Conservation (phyloP, 2,888 invertebrate genomes). For the Vesta saturnalis region DNA sequence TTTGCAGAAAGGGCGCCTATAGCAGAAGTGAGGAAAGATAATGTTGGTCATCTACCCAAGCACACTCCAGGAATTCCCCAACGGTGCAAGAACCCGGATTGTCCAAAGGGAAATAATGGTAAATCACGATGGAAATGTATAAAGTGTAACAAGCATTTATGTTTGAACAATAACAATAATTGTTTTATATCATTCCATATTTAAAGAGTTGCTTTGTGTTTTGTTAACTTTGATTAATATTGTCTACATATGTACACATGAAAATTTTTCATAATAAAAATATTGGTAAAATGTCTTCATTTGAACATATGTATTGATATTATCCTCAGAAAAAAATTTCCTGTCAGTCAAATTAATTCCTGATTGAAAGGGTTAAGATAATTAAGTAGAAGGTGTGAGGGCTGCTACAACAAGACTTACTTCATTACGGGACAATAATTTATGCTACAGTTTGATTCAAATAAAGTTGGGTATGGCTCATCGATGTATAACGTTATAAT, state of each 20-base stretch:
- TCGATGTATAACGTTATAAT: too few species aligned
- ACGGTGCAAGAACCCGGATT: constrained; percentile 7
- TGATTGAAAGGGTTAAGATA: background rate
- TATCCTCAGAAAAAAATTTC: background rate
- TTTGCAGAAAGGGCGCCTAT: too few species aligned
- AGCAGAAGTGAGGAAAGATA: background rate
- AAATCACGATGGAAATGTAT: constrained; percentile 3
- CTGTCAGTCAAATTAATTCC: too few species aligned
- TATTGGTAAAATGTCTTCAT: background rate
- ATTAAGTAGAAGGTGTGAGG: too few species aligned
- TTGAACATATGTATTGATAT: background rate
- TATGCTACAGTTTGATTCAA: too few species aligned
- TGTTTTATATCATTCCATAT: background rate
- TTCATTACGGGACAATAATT: too few species aligned
- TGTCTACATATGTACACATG: constrained; percentile 6
- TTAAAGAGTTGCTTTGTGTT: background rate
- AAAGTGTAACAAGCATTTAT: too few species aligned
- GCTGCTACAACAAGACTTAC: too few species aligned
- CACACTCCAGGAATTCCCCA: background rate
- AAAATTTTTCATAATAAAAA: background rate
- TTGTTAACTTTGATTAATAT: background rate
- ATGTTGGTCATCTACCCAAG: background rate
- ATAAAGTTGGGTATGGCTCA: too few species aligned
- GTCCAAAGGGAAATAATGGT: background rate
- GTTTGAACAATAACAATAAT: background rate